Base-by-base conservation (phyloP, 2,113 vertebrate species). In the Syngnathus floridae region DNA sequence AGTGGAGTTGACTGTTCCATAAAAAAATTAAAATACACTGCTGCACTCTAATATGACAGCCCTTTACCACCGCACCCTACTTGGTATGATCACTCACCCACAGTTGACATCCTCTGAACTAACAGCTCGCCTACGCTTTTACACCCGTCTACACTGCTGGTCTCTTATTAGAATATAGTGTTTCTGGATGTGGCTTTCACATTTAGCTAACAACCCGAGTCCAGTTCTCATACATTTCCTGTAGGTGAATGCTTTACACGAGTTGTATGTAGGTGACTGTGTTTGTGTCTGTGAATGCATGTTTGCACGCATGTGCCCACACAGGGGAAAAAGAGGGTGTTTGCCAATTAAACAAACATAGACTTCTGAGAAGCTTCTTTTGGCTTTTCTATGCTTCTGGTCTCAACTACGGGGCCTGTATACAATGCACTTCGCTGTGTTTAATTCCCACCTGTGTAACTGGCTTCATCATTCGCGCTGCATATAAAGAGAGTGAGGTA, bases 371-470 rank as follows among this genome's bases (percentile, higher is more conserved):
- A 48, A 67, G 76, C 78, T 72, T 69, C 73, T 59, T 21, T 64
- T 75, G 67, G 62, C 43, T 74, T 79, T 45, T 73, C 64, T 36
- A 66, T 36, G 67, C 76, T 69, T 64, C 71, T 52, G 57, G 45
- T 71, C 73, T 66, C 22, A 37, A 81, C 72, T 75, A 48, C 65
- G 76, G 75, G 72, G 26, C 26, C 26, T 31, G 26, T 40, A n/a
- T 77, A 72, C 78, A 75, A 57, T 78, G 67, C 82, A 81, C 74
- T 76, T 75, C 71, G 74, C 73, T 72, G 72, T 81, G 79, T 79
- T 82, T 51, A 79, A 80, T 81, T 84, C 85, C 83, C 85, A 82
- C 77, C 79, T 84, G 82, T 79, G 68, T 77, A 74, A 82, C 76
- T 41, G 71, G 71, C 79, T 75, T 75, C 76, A 79, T 80, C 79